phyloP scores from a whole-genome alignment of 2,888 invertebrate species.

The Arge pagana region DNA sequence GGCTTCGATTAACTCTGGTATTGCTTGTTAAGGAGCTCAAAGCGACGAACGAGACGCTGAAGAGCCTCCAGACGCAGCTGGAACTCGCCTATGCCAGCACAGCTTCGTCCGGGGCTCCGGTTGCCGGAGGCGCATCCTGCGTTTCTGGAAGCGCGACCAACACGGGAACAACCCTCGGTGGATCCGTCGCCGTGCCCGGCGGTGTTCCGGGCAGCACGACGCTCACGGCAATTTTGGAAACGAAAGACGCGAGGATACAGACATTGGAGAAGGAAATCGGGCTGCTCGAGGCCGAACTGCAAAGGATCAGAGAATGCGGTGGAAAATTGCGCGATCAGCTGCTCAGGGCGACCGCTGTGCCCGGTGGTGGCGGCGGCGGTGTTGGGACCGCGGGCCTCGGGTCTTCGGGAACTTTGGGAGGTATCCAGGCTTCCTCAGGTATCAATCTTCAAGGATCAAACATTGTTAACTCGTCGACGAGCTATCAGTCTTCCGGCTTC shows the following conservation, averaged over 20 bases:
- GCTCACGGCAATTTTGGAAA: constrained; percentile 79
- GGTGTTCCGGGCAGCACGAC: constrained; percentile 69
- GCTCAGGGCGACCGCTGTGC: constrained; percentile 48
- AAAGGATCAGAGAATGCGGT: constrained; percentile 61
- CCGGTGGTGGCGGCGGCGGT: constrained; percentile 33
- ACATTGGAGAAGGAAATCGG: constrained; percentile 85
- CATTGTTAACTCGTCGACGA: constrained; percentile 12
- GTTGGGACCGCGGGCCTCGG: too few species aligned
- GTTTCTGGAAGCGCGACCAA: constrained; percentile 11
- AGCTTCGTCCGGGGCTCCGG: constrained; percentile 57
- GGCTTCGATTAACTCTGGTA: constrained; percentile 45
- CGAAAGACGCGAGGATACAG: constrained; percentile 85
- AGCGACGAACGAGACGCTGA: constrained; percentile 82
- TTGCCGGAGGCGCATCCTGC: constrained; percentile 42
- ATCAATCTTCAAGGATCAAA: constrained; percentile 19
- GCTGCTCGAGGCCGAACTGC: constrained; percentile 78
- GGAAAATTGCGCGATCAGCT: constrained; percentile 53
- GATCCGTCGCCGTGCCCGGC: constrained; percentile 54
- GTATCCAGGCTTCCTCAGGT: constrained; percentile 8
- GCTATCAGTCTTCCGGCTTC: neutral
- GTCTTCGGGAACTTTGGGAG: too few species aligned
- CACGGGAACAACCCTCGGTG: constrained; percentile 42
- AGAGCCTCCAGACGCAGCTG: constrained; percentile 79
- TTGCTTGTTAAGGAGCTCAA: constrained; percentile 74
- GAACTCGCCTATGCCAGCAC: constrained; percentile 71